Base-by-base conservation (phyloP, 2,113 vertebrate species). In the Arenaria interpres region DNA sequence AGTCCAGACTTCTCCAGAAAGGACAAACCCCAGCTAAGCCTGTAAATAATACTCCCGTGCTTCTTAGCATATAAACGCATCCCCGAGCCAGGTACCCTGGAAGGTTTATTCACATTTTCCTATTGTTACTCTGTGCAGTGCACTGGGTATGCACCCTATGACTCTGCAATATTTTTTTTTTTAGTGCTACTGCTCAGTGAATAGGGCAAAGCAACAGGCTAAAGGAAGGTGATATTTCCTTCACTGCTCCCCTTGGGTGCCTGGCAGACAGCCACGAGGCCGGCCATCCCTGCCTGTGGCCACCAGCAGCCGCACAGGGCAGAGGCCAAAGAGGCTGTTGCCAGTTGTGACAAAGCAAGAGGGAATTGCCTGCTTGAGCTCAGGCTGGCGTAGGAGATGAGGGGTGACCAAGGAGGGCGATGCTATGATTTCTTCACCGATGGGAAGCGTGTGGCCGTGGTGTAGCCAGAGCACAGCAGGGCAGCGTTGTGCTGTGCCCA, bases 1-100 rank as follows among this genome's bases (percentile, higher is more conserved):
- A 85, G 93, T 94, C 97, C 97, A 97, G 98, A 96, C 95, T 97
- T 97, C 97, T 97, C 95, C 92, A 93, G 96, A 97, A 97, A 90
- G 93, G 94, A 96, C 95, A 97, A 96, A 93, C 83, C 82, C 95
- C 96, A 97, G 93, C 96, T 96, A 96, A 95, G 96, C 89, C 39
- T 90, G 96, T 96, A 97, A 97, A 97, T 97, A 96, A 96, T 94
- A 97, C 69, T 91, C 35, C 74, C 33, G 79, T 80, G 77, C 92
- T 89, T 93, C 95, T 97, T 85, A 95, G 95, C 96, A 68, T 66
- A 90, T 69, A 95, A 94, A 93, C 88, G 86, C 20, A 62, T 48
- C 37, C 16, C 46, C 66, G 72, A 95, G 92, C 94, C 85, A 92
- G 89, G 67, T 43, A 66, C 64, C 50, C 27, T n/a, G 30, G 62